These are phyloP conservation scores for Merluccius polli DNA, from an alignment of 2,797 vertebrate genomes.

Conservation along the genomic window DNA sequence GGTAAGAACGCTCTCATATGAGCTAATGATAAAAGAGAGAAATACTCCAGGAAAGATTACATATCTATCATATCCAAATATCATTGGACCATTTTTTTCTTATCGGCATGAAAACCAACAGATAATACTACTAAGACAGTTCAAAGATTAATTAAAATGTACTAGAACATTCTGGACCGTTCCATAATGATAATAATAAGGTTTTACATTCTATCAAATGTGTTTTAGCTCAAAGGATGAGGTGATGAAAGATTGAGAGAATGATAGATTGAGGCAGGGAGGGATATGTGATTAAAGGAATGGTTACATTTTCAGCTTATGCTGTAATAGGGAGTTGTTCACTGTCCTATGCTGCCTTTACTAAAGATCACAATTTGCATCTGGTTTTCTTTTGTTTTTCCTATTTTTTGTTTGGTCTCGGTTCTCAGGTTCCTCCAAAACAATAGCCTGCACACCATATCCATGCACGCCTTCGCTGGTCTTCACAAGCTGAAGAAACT, in stretches of 20 bases:
- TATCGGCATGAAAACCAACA: neutral
- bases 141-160: neutral
- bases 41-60: too few relatives aligned
- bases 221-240: neutral
- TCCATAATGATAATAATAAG: too few relatives aligned
- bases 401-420: constrained; percentile 6
- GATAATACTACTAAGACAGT: neutral
- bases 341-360: neutral
- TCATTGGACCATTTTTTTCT: too few relatives aligned
- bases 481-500: constrained; percentile 71
- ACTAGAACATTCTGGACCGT: neutral
- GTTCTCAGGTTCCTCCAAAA: constrained; percentile 74
- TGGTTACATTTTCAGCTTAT: neutral
- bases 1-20: too few relatives aligned
- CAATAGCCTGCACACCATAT: constrained; percentile 73
- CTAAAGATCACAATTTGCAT: neutral
- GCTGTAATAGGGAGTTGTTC: neutral
- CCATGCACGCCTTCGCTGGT: constrained; percentile 74
- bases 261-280: neutral
- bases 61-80: too few relatives aligned
- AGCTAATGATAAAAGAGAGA: too few relatives aligned
- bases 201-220: too few relatives aligned
- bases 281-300: neutral
- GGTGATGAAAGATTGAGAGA: neutral
- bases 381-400: neutral